A percentile compares a stretch with the other conserved stretches of the same genome.
Evolutionary conservation across 2,113 vertebrate genomes (phyloP).

Genomic region (Sinocyclocheilus grahami): DNA sequence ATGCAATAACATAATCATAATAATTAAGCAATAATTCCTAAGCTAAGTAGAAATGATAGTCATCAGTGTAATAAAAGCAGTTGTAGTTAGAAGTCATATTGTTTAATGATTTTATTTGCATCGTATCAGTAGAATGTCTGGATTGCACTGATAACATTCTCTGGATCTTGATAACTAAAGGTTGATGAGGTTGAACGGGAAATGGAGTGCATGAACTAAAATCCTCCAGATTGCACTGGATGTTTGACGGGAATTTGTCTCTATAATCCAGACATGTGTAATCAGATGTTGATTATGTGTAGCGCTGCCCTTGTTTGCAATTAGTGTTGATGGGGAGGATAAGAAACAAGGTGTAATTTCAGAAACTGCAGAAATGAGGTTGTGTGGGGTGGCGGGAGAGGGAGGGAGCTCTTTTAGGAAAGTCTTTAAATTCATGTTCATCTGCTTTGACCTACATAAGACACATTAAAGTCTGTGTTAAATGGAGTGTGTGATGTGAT

Average conservation of each 20-base stretch:
- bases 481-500: slow-evolving; percentile 33
- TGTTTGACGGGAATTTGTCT: neutral
- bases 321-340: neutral
- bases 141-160: neutral
- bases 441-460: slow-evolving; percentile 39
- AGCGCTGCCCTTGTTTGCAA: neutral
- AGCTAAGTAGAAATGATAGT: neutral
- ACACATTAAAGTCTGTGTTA: slow-evolving; percentile 26
- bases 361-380: slow-evolving; percentile 3
- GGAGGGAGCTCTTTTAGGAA: neutral
- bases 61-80: neutral
- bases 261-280: neutral
- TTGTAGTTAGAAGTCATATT: neutral
- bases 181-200: neutral
- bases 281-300: neutral
- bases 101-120: neutral
- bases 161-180: neutral
- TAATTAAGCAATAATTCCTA: neutral
- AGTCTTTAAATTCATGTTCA: slow-evolving; percentile 10
- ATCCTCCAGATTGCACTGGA: neutral
- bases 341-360: slow-evolving; percentile 7
- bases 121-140: neutral
- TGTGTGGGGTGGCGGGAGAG: neutral
- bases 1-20: neutral
- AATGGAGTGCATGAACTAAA: neutral